Evolutionary conservation across 1,140 invertebrate genomes (phyloP).

Genomic region (Zaprionus tsacasi): DNA sequence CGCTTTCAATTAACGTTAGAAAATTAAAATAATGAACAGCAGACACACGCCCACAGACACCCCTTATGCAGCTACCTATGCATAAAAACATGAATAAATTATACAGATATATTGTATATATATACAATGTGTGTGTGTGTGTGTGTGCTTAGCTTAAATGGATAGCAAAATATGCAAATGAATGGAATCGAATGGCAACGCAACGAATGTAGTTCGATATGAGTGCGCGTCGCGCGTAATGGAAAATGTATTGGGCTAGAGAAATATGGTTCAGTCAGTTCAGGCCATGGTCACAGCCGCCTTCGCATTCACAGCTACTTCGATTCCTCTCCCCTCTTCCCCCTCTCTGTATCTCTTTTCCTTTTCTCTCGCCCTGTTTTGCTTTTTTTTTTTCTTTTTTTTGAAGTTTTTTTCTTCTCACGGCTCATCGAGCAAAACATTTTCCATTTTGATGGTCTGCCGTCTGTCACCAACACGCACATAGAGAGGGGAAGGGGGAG

Average conservation of each 20-base stretch:
- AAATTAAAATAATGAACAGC: conserved; percentile 79
- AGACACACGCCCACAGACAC: conserved; percentile 12
- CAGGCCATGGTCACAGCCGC: conserved; percentile 39
- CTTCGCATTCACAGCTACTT: conserved; percentile 30
- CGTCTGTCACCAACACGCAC: conserved; percentile 48
- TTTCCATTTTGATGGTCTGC: conserved; percentile 55
- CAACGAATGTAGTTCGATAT: conserved; percentile 43
- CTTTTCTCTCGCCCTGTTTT: conserved; percentile 12
- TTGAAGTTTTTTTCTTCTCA: conserved; percentile 65
- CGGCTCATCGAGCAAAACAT: conserved; percentile 75
- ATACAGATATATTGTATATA: conserved; percentile 17
- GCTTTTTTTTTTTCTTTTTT: conserved; percentile 45
- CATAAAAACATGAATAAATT: conserved; percentile 24
- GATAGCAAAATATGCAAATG: conserved; percentile 38
- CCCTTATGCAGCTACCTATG: conserved; percentile 25
- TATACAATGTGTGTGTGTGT: background rate
- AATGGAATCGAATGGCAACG: conserved; percentile 44
- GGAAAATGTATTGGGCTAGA: conserved; percentile 25
- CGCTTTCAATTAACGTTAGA: conserved; percentile 67
- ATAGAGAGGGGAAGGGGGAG: no score
- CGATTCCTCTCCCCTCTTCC: no score
- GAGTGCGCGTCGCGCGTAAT: conserved; percentile 17
- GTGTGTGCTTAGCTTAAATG: background rate
- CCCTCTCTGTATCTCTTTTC: conserved; percentile 3
- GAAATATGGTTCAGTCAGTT: conserved; percentile 7